Evolutionary conservation across 2,888 invertebrate species (phyloP).

Genomic region (Nasonovia ribisnigri): DNA sequence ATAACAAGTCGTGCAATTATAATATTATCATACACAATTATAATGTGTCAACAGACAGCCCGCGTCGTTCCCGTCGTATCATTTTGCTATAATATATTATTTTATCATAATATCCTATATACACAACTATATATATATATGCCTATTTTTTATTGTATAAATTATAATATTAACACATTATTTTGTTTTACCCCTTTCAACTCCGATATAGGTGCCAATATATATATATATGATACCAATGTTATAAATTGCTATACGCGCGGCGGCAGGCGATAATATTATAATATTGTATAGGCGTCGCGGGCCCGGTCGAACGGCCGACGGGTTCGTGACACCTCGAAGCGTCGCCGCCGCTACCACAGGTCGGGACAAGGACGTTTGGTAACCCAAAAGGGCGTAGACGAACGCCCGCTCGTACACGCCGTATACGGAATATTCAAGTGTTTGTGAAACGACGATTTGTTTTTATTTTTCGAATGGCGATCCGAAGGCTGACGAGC

Average conservation of each 20-base stretch:
- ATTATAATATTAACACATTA: not conserved
- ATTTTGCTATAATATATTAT: not conserved
- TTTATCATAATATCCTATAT: not conserved
- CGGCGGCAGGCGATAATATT: not conserved
- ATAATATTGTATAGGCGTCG: not conserved
- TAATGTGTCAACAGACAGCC: not conserved
- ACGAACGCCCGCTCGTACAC: constrained; percentile 24
- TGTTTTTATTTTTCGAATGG: not conserved
- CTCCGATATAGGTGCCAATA: not conserved
- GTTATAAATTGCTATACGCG: not conserved
- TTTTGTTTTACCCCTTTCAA: not conserved
- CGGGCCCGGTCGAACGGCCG: not conserved
- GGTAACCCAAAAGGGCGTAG: constrained; percentile 55
- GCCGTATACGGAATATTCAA: constrained; percentile 18
- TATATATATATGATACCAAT: not conserved
- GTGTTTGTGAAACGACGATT: constrained; percentile 34
- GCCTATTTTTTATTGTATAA: constrained; percentile 7
- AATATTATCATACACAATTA: not conserved
- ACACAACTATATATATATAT: not conserved
- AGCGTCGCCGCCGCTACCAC: not conserved
- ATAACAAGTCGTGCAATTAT: not conserved
- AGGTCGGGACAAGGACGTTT: constrained; percentile 53
- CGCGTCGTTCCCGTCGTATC: not conserved
- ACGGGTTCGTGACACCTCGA: constrained; percentile 61
- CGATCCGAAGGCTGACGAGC: constrained; percentile 21